phyloP scores from a whole-genome alignment of 2,797 vertebrate genomes.

The Pantherophis alleghaniensis region DNA sequence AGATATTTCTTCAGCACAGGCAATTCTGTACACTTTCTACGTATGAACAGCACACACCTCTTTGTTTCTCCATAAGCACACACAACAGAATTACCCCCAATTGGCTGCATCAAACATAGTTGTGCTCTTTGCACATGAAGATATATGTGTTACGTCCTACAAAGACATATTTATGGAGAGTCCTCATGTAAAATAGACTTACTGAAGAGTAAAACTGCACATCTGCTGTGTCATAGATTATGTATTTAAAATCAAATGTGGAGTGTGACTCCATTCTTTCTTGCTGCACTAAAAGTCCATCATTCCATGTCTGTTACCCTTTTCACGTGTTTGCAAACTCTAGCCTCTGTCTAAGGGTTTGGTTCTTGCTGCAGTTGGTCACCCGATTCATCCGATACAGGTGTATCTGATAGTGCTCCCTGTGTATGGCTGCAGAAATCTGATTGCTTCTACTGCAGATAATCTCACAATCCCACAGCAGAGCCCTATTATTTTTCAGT shows the following conservation, averaged over 20 bases:
- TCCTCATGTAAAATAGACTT: not conserved
- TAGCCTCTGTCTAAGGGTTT: not conserved
- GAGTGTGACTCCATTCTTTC: not conserved
- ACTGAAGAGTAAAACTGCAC: not conserved
- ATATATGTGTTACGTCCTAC: not conserved
- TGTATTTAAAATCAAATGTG: not conserved
- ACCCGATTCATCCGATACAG: not conserved
- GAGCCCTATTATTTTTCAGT: not conserved
- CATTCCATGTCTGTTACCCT: not conserved
- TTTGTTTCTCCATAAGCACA: not conserved
- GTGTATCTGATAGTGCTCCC: not conserved
- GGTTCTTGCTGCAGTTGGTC: not conserved
- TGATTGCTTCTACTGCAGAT: not conserved
- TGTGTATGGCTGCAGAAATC: not conserved
- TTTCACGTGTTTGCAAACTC: not conserved
- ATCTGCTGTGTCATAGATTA: not conserved
- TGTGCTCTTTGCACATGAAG: not conserved
- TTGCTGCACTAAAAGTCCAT: not conserved
- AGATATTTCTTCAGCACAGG: not conserved
- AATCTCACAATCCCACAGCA: not conserved
- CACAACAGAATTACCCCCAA: not conserved
- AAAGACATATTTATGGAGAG: slow-evolving; percentile 4
- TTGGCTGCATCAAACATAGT: not conserved
- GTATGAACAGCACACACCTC: not conserved
- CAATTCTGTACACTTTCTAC: not conserved